Conservation (phyloP, 1,140 invertebrate genomes). For the Drosophila tsacasi region DNA sequence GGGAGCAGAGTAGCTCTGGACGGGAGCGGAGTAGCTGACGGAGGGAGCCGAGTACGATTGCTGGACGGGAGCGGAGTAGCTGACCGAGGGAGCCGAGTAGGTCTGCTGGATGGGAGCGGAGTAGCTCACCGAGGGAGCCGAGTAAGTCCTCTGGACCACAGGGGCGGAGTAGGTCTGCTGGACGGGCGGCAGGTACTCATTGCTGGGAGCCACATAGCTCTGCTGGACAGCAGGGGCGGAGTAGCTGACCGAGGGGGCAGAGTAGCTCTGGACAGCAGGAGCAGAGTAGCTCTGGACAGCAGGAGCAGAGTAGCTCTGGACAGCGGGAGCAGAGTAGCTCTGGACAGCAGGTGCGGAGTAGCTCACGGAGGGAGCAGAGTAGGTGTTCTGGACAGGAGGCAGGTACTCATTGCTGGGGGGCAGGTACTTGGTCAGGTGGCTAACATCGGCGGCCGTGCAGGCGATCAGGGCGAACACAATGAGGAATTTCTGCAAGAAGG, state of each 20-base stretch:
- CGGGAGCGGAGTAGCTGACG: slow-evolving; percentile 50
- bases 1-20: slow-evolving; percentile 42
- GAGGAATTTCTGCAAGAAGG: slow-evolving; percentile 77
- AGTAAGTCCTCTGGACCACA: slow-evolving; percentile 18
- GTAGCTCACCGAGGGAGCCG: slow-evolving; percentile 51
- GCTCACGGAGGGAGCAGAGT: slow-evolving; percentile 46
- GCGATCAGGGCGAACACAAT: slow-evolving; percentile 79
- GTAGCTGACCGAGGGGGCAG: slow-evolving; percentile 30
- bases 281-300: slow-evolving; percentile 45
- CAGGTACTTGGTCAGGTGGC: slow-evolving; percentile 75
- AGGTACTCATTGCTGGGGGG: slow-evolving; percentile 72
- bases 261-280: too few species aligned
- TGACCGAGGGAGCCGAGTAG: slow-evolving; percentile 46
- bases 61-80: slow-evolving; percentile 28
- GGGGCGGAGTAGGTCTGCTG: slow-evolving; percentile 38
- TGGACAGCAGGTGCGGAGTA: slow-evolving; percentile 50
- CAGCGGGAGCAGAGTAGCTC: slow-evolving; percentile 54
- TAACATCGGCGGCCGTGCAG: slow-evolving; percentile 78
- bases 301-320: slow-evolving; percentile 10
- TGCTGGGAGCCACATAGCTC: too few species aligned
- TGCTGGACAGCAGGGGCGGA: slow-evolving; percentile 3
- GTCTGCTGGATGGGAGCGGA: slow-evolving; percentile 43
- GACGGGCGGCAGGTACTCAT: too few species aligned
- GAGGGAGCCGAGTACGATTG: slow-evolving; percentile 40
- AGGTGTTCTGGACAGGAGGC: slow-evolving; percentile 55